phyloP scores from a whole-genome alignment of 2,888 invertebrate species.

The Stegophylla sp. region DNA sequence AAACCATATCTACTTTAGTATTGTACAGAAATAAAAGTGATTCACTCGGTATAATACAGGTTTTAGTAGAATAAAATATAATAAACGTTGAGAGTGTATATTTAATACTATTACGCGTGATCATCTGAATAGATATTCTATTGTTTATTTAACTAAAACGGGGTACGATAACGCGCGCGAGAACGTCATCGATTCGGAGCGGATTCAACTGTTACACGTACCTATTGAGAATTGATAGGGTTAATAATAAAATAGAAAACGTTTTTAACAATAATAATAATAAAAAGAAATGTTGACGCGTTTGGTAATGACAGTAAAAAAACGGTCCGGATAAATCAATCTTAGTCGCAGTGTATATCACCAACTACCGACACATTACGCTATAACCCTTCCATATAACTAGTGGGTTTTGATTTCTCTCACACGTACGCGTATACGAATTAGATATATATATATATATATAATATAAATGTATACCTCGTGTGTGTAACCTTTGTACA shows the following conservation, averaged over 20 bases:
- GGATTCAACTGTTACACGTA: no score
- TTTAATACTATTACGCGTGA: no score
- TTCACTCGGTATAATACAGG: no score
- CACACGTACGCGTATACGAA: neutral
- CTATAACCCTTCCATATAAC: conserved; percentile 31
- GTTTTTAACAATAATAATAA: conserved; percentile 26
- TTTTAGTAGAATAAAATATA: no score
- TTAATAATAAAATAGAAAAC: conserved; percentile 16
- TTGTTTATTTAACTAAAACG: neutral
- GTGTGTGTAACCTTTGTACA: conserved; percentile 58
- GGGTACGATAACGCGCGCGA: neutral
- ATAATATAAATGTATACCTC: neutral
- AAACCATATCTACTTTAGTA: no score
- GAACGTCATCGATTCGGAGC: conserved; percentile 25
- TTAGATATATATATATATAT: conserved; percentile 6
- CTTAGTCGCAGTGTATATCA: conserved; percentile 48
- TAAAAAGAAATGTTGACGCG: conserved; percentile 39
- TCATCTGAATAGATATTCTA: neutral
- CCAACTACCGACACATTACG: conserved; percentile 36
- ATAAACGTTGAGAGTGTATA: no score
- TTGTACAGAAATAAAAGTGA: no score
- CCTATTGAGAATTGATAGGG: conserved; percentile 12
- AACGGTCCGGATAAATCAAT: conserved; percentile 57
- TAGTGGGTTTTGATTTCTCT: conserved; percentile 56
- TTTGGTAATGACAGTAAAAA: conserved; percentile 56